Base-by-base conservation (phyloP, 2,888 invertebrate genomes). In the Lepidochrysops patricia region DNA sequence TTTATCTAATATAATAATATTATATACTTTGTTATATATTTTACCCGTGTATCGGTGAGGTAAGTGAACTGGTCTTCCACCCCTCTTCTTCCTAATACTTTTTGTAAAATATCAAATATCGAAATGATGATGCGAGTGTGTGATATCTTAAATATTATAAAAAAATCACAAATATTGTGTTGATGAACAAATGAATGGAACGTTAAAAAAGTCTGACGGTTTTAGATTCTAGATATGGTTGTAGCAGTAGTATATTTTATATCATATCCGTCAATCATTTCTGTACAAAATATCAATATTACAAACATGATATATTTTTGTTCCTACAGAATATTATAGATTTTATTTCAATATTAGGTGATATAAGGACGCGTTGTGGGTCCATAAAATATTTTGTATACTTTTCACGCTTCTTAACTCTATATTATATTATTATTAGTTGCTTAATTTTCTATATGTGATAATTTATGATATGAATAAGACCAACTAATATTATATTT, bases 391-490 rank as follows among this genome's bases (percentile, higher is more conserved):
- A 54, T 54, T 54, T 54, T 54, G 54, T 54, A 54, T 54, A 54
- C 54, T 54, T 54, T 54, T 54, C 15, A 27, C 29, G 54, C 54
- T 54, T 52, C 52, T 54, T 29, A 32, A 50, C 50, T 50, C 26
- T 32, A 29, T 15, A 54, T 2, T 37, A n/a, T 7, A 19, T 23
- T 49, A 9, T 54, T 32, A 32, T 54, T 29, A 54, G 54, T 54
- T 54, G 54, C 54, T 54, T 32, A 29, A 54, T 54, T 54, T 54
- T 19, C 54, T 54, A 32, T 81, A 82, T 84, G 84, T 84, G 83
- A 85, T 84, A 84, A 80, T 79, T 61, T 83, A 81, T n/a, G n/a
- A n/a, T 82, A 79, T 82, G 78, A 79, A 74, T 82, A 81, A 80
- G 80, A 79, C 76, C 74, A 78, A 74, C 77, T 79, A 82, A 82